Evolutionary conservation across 2,888 invertebrate genomes (phyloP).

Genomic region (Meliscaeva auricollis): DNA sequence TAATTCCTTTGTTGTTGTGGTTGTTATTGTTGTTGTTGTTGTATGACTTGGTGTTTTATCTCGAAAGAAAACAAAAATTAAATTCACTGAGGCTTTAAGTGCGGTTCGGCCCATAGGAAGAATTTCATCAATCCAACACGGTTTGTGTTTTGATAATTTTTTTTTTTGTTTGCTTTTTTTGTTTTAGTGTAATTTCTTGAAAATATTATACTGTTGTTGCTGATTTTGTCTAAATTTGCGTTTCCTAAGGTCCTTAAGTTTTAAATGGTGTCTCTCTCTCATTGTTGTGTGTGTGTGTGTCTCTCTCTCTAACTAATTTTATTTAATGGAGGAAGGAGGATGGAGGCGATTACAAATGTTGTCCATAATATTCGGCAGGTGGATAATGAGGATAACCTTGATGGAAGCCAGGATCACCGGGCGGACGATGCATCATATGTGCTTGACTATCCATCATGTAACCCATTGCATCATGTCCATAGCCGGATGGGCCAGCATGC

Average conservation of each 20-base stretch:
- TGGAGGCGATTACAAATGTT: conserved; percentile 91
- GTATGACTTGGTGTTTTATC: conserved; percentile 28
- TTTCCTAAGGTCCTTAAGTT: conserved; percentile 63
- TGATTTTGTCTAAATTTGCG: conserved; percentile 48
- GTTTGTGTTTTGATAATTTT: conserved; percentile 32
- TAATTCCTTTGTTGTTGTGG: too few species aligned
- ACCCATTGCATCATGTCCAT: conserved; percentile 98
- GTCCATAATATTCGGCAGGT: conserved; percentile 96
- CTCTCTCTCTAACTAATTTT: conserved; percentile 29
- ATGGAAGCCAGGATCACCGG: conserved; percentile 96
- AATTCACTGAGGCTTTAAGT: conserved; percentile 55
- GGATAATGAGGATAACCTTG: conserved; percentile 96
- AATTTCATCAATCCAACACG: conserved; percentile 56
- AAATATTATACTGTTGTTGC: conserved; percentile 38
- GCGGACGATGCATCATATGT: conserved; percentile 98
- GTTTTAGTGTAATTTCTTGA: conserved; percentile 43
- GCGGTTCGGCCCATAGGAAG: conserved; percentile 43
- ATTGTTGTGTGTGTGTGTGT: conserved; percentile 50
- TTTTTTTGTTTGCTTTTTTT: conserved; percentile 37
- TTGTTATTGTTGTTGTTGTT: neutral
- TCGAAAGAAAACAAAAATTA: conserved; percentile 26
- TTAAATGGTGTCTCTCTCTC: conserved; percentile 73
- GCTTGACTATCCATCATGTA: conserved; percentile 99
- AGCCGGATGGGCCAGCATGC: conserved; percentile 97
- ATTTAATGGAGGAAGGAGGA: conserved; percentile 17